Percentiles rank a stretch among this genome's conserved stretches.
Conservation (phyloP, 2,113 vertebrate species). For the Bufo bufo region DNA sequence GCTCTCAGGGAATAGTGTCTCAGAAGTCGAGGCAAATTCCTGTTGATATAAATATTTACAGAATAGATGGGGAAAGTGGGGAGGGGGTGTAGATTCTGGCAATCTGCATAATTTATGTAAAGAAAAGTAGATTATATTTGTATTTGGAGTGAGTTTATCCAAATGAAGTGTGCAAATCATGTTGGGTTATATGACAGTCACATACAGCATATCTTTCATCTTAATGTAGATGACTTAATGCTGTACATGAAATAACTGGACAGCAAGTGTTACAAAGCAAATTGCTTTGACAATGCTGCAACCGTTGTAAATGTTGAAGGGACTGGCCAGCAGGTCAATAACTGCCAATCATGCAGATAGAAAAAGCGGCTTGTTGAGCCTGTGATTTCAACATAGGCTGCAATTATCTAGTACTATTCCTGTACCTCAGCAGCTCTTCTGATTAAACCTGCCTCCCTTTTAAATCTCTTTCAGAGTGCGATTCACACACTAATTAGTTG, state of each 20-base stretch:
- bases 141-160: neutral
- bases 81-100: no score
- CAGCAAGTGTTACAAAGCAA: conserved; percentile 74
- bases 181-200: conserved; percentile 51
- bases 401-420: conserved; percentile 83
- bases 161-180: neutral
- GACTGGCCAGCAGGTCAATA: conserved; percentile 77
- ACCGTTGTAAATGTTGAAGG: conserved; percentile 77
- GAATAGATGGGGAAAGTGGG: no score
- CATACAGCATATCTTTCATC: conserved; percentile 65
- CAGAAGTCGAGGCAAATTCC: no score
- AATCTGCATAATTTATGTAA: neutral
- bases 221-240: conserved; percentile 67
- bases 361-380: conserved; percentile 76
- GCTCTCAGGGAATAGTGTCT: neutral
- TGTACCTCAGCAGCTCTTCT: conserved; percentile 78
- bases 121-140: neutral
- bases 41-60: no score
- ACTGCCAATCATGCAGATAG: conserved; percentile 80
- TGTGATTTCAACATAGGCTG: conserved; percentile 82
- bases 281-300: conserved; percentile 79
- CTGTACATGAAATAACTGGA: conserved; percentile 72
- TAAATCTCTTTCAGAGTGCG: conserved; percentile 86
- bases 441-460: conserved; percentile 85
- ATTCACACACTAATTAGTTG: conserved; percentile 90